phyloP scores from a whole-genome alignment of 2,888 invertebrate genomes.

The Mechanitis messenoides region DNA sequence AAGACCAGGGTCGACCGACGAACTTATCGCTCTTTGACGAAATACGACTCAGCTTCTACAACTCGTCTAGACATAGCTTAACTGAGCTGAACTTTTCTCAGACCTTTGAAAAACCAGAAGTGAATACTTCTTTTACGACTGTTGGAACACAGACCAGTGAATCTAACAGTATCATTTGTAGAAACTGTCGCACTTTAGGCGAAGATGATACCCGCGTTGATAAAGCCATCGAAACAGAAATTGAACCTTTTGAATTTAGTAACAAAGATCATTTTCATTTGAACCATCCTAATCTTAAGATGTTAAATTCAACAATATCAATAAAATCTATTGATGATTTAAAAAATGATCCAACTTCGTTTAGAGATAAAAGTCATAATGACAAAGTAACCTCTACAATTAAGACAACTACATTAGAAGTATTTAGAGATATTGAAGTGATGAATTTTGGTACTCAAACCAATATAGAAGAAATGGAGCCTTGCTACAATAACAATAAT shows the following conservation, averaged over 20 bases:
- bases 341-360: slow-evolving; percentile 14
- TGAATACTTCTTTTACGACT: slow-evolving; percentile 35
- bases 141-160: slow-evolving; percentile 44
- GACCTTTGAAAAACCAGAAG: slow-evolving; percentile 32
- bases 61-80: slow-evolving; percentile 43
- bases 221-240: too few species aligned
- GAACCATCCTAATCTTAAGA: too few species aligned
- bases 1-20: slow-evolving; percentile 57
- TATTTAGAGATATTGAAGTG: slow-evolving; percentile 26
- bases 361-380: slow-evolving; percentile 4
- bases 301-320: slow-evolving; percentile 29
- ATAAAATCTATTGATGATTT: slow-evolving; percentile 40
- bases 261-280: too few species aligned
- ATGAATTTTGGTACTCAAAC: slow-evolving; percentile 28
- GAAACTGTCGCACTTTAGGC: neutral
- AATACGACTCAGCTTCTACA: slow-evolving; percentile 59
- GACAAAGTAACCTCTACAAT: slow-evolving; percentile 15
- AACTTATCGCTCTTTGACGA: slow-evolving; percentile 67
- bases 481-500: slow-evolving; percentile 40
- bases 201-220: too few species aligned
- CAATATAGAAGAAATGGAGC: slow-evolving; percentile 19
- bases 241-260: too few species aligned
- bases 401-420: slow-evolving; percentile 24
- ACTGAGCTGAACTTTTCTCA: slow-evolving; percentile 36
- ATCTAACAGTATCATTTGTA: slow-evolving; percentile 10